A percentile compares a stretch with the other conserved stretches of the same genome.
Conservation (phyloP, 2,888 invertebrate species). For the Drosophila villosipedis region DNA sequence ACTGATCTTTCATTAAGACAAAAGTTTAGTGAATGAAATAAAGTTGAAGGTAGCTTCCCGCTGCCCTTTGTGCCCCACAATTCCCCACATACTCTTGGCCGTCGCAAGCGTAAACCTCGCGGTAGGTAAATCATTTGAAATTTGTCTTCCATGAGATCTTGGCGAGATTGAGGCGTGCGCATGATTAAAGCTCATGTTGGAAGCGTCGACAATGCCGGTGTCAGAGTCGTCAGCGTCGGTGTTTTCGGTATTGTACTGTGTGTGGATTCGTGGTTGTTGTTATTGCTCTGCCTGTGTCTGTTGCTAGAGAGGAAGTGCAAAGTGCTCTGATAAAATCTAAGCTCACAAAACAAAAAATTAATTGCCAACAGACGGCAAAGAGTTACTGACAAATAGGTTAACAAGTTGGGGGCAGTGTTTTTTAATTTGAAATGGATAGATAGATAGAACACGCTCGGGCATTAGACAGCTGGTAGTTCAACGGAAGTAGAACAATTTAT, state of each 20-base stretch:
- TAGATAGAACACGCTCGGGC: background rate
- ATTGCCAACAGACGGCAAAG: slow-evolving; percentile 55
- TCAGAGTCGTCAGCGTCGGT: slow-evolving; percentile 32
- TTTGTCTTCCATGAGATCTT: slow-evolving; percentile 74
- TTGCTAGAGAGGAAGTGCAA: slow-evolving; percentile 74
- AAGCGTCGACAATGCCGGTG: slow-evolving; percentile 40
- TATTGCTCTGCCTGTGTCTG: slow-evolving; percentile 29
- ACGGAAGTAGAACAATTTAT: slow-evolving; percentile 13
- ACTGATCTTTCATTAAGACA: slow-evolving; percentile 79
- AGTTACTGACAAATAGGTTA: slow-evolving; percentile 51
- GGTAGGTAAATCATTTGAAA: slow-evolving; percentile 79
- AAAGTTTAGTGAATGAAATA: slow-evolving; percentile 72
- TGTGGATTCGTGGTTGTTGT: slow-evolving; percentile 37
- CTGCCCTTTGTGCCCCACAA: slow-evolving; percentile 7
- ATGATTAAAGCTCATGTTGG: slow-evolving; percentile 72
- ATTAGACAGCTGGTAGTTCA: slow-evolving; percentile 12
- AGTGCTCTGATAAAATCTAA: slow-evolving; percentile 71
- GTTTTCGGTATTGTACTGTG: slow-evolving; percentile 41
- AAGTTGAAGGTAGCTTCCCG: slow-evolving; percentile 36
- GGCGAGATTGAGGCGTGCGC: slow-evolving; percentile 74
- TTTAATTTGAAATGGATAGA: background rate
- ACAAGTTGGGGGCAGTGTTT: slow-evolving; percentile 58
- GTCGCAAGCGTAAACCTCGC: slow-evolving; percentile 52
- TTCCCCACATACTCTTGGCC: background rate
- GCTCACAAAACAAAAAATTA: slow-evolving; percentile 48